phyloP scores from a whole-genome alignment of 2,888 invertebrate species.

The Perizoma affinitatum region DNA sequence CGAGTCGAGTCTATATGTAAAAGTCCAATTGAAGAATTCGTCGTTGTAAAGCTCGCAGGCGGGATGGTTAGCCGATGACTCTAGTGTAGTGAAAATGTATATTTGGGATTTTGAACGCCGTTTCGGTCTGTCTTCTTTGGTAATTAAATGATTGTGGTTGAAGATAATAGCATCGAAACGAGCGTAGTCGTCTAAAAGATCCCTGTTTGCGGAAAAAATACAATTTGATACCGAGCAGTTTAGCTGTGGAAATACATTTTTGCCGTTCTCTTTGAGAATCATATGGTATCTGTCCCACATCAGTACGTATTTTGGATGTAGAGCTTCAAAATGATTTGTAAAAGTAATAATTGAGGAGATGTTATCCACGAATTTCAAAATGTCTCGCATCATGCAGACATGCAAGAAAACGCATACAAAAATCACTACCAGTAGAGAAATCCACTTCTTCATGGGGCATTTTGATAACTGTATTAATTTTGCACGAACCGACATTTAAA shows the following conservation, averaged over 20 bases:
- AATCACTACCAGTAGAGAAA: conserved; percentile 35
- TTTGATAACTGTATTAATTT: conserved; percentile 33
- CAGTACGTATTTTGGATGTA: conserved; percentile 45
- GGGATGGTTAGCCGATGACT: conserved; percentile 50
- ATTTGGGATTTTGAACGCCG: conserved; percentile 45
- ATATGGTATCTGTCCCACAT: conserved; percentile 40
- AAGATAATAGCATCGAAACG: conserved; percentile 57
- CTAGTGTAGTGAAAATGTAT: conserved; percentile 56
- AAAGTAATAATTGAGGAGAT: conserved; percentile 16
- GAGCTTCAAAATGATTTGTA: conserved; percentile 1
- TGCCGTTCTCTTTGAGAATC: conserved; percentile 18
- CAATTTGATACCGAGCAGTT: conserved; percentile 51
- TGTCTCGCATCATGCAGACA: conserved; percentile 36
- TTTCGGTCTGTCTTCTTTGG: conserved; percentile 36
- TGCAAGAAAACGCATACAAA: conserved; percentile 39
- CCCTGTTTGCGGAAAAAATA: conserved; percentile 47
- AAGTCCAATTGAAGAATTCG: conserved; percentile 65
- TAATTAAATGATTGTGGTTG: conserved; percentile 40
- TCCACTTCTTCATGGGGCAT: conserved; percentile 40
- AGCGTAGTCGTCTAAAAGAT: conserved; percentile 44
- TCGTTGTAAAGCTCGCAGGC: conserved; percentile 59
- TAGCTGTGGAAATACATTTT: conserved; percentile 27
- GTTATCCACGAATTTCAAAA: conserved; percentile 38
- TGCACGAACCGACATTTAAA: conserved; percentile 11
- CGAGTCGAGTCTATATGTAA: conserved; percentile 63